Evolutionary conservation across 2,797 vertebrate genomes (phyloP), one percentile per base, ranked within the genome.

Genomic region (Diceros bicornis): DNA sequence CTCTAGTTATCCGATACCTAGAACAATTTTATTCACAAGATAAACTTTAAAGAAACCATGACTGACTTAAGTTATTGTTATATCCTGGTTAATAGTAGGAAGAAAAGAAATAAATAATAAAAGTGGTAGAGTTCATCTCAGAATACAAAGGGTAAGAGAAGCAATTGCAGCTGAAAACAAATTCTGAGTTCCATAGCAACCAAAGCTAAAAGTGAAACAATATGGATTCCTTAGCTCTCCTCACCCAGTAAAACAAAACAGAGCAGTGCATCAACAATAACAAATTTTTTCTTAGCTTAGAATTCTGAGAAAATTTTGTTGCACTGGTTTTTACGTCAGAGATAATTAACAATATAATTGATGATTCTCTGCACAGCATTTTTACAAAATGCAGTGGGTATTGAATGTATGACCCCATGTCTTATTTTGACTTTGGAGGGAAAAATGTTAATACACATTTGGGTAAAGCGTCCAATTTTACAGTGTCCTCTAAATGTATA

Each of bases 321-420:
- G 1, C 2, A 71, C n/a, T 37, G 1, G 17, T 4, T 69, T 92
- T 72, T 89, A 72, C 12, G 7, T 2, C 16, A 84, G 14, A 81
- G 18, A 85, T 41, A 66, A 87, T 61, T 91, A 75, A 96, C 75
- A 94, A 41, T 92, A 27, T 37, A 83, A 61, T 50, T 66, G 1
- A 71, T 86, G 20, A 34, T 79, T 34, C 12, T 6, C n/a, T 68
- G 29, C 2, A 55, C 62, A 25, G 0, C 8, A 77, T 18, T 66
- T 86, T 89, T 17, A 14, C 1, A 84, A 88, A 96, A 77, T 27
- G 3, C 37, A 47, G 23, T n/a, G 11, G 4, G 1, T 32, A 34
- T 9, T 25, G 1, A 20, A 41, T 32, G 3, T 57, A 11, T 82
- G n/a, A 27, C 27, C 34, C 27, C 34, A 23, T 64, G 61, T 92